Percentiles rank a stretch among this genome's conserved stretches.
Evolutionary conservation across 37 sponge, comb jelly and placozoan genomes (phyloP).

Genomic region (Hexactinellida sp.): DNA sequence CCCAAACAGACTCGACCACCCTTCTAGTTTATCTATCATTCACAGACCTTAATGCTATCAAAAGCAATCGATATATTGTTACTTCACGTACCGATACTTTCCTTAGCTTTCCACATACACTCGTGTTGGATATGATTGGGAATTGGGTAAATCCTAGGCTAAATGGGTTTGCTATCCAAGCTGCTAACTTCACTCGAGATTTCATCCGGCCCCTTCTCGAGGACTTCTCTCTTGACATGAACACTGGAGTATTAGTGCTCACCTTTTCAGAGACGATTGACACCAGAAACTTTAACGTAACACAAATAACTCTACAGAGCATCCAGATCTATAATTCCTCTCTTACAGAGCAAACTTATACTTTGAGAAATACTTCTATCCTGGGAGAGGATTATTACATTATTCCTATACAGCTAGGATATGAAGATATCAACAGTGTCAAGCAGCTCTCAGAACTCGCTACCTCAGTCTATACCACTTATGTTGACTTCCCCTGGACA

Average conservation of each 20-base stretch:
- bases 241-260: conserved; percentile 42
- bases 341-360: neutral
- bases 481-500: conserved; percentile 22
- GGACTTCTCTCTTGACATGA: conserved; percentile 36
- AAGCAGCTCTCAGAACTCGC: conserved; percentile 43
- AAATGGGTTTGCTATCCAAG: conserved; percentile 29
- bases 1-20: conserved; percentile 42
- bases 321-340: neutral
- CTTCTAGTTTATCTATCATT: conserved; percentile 38
- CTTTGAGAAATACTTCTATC: conserved; percentile 34
- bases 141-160: conserved; percentile 25
- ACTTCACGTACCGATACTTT: conserved; percentile 41
- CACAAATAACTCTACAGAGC: conserved; percentile 55
- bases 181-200: conserved; percentile 36
- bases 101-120: conserved; percentile 30
- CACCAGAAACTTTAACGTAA: conserved; percentile 23
- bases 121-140: conserved; percentile 42
- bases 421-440: conserved; percentile 42
- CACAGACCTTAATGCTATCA: conserved; percentile 72
- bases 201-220: conserved; percentile 32
- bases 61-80: conserved; percentile 51
- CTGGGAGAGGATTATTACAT: conserved; percentile 37
- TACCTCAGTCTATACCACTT: conserved; percentile 24
- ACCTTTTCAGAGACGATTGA: conserved; percentile 65
- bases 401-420: conserved; percentile 49